A percentile compares a stretch with the other conserved stretches of the same genome.
Evolutionary conservation across 64 coral and sea anemone species (phyloP).

Genomic region (Porites lutea): DNA sequence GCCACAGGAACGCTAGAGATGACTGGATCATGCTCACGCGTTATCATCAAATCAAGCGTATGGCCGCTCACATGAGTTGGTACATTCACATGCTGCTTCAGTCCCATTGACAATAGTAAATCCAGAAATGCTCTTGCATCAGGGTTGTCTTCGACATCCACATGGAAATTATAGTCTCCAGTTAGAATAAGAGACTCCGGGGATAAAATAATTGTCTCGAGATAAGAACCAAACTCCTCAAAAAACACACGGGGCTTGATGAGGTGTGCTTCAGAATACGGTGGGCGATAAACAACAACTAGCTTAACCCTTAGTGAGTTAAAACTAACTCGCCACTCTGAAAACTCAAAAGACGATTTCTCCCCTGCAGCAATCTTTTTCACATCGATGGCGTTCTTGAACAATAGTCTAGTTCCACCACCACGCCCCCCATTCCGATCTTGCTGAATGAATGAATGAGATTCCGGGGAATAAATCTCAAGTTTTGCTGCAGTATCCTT

Average conservation of each 20-base stretch:
- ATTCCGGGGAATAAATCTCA: no score
- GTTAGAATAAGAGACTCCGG: conserved; percentile 22
- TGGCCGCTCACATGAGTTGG: conserved; percentile 47
- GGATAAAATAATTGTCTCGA: conserved; percentile 64
- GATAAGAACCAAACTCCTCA: conserved; percentile 1
- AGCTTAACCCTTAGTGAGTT: no score
- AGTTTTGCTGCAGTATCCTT: no score
- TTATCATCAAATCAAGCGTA: conserved; percentile 59
- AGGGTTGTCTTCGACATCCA: conserved; percentile 6
- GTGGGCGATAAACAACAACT: no score
- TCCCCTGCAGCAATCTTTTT: no score
- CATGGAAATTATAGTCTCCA: no score
- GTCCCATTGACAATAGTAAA: conserved; percentile 32
- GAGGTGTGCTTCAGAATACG: neutral
- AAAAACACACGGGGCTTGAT: neutral
- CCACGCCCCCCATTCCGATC: no score
- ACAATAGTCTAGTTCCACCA: no score
- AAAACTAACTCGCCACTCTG: no score
- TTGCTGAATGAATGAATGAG: no score
- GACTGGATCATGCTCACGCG: conserved; percentile 34
- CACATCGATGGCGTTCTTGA: no score
- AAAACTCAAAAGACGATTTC: no score
- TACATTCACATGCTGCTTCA: conserved; percentile 31
- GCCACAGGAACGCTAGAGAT: neutral
- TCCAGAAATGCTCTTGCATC: conserved; percentile 17